Conservation (phyloP, 2,888 invertebrate genomes). For the Calliopum simillimum region DNA sequence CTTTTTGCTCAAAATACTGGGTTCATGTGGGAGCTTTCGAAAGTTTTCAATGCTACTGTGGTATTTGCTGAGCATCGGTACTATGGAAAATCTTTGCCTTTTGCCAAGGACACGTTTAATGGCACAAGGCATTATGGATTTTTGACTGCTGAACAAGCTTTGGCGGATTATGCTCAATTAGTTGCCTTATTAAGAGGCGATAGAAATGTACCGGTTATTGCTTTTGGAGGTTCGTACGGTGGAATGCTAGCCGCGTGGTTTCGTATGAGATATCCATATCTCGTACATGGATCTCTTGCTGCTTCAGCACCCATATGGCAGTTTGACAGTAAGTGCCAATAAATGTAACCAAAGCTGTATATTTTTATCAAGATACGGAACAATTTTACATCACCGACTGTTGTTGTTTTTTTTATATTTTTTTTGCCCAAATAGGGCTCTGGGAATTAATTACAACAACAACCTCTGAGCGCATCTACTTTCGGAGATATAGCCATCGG, state of each 20-base stretch:
- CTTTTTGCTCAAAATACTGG: constrained; percentile 92
- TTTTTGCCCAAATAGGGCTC: no score
- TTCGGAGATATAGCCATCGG: no score
- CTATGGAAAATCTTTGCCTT: constrained; percentile 92
- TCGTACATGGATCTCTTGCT: constrained; percentile 89
- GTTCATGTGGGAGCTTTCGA: constrained; percentile 93
- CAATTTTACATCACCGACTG: no score
- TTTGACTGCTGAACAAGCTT: constrained; percentile 88
- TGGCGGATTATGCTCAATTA: constrained; percentile 91
- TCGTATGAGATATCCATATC: constrained; percentile 93
- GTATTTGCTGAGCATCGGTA: constrained; percentile 97
- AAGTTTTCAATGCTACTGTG: constrained; percentile 81
- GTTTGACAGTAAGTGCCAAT: constrained; percentile 72
- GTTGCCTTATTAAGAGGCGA: constrained; percentile 69
- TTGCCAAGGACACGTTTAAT: constrained; percentile 79
- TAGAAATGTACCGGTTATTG: constrained; percentile 80
- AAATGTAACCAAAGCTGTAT: no score
- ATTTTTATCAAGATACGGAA: no score
- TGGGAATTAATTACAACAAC: no score
- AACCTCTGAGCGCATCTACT: no score
- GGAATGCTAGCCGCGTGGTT: constrained; percentile 98
- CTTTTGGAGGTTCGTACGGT: constrained; percentile 91
- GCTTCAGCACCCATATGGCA: constrained; percentile 93
- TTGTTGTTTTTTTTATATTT: no score
- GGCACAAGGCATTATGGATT: constrained; percentile 80